Conservation (phyloP, 1,140 invertebrate genomes). For the Nephotettix cincticeps region DNA sequence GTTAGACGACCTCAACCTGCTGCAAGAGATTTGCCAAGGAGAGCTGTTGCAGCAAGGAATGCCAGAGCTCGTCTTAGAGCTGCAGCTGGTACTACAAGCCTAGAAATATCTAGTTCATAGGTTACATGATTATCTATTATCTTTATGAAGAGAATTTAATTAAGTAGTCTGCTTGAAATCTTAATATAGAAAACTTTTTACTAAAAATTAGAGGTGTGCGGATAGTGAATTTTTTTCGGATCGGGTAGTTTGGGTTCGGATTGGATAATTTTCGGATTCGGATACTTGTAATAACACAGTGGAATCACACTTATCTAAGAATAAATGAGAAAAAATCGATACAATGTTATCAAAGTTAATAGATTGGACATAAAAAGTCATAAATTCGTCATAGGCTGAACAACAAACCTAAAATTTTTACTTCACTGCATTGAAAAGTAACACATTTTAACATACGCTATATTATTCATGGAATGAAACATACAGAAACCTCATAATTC, state of each 20-base stretch:
- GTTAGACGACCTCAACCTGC: background rate
- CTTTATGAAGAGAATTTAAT: background rate
- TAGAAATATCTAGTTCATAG: background rate
- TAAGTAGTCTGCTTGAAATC: background rate
- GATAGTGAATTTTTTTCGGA: no score
- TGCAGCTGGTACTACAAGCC: conserved; percentile 17
- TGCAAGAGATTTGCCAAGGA: conserved; percentile 22
- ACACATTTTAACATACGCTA: no score
- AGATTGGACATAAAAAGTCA: no score
- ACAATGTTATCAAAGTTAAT: no score
- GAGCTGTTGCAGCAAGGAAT: conserved; percentile 30
- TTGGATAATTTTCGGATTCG: conserved; percentile 5
- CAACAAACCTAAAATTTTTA: no score
- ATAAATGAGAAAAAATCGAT: no score
- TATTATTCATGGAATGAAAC: background rate
- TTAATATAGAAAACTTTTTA: background rate
- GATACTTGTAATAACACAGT: no score
- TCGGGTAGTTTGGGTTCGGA: background rate
- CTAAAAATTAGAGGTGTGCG: background rate
- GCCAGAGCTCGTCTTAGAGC: conserved; percentile 32
- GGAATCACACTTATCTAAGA: no score
- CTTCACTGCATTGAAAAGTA: no score
- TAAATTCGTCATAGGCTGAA: no score
- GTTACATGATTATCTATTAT: no score
- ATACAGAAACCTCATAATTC: no score